A percentile compares a stretch with the other conserved stretches of the same genome.
phyloP scores from a whole-genome alignment of 1,140 invertebrate genomes.

The Lethrus apterus region DNA sequence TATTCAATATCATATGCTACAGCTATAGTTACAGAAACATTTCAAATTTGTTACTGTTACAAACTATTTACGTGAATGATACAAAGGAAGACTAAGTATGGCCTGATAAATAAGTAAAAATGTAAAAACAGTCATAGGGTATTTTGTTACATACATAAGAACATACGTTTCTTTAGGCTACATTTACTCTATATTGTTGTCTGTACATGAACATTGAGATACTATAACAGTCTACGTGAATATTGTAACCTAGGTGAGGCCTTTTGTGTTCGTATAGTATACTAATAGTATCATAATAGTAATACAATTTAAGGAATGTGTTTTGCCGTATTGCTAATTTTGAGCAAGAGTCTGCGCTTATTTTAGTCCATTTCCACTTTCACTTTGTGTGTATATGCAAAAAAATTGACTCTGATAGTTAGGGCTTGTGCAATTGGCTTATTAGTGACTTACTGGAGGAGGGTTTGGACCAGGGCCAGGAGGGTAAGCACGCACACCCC shows the following conservation, averaged over 20 bases:
- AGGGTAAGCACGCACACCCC: constrained; percentile 52
- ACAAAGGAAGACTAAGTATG: constrained; percentile 24
- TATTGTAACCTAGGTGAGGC: constrained; percentile 23
- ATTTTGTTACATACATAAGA: constrained; percentile 16
- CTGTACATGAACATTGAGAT: constrained; percentile 30
- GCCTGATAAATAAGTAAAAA: constrained; percentile 20
- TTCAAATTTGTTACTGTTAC: constrained; percentile 15
- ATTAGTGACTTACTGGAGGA: constrained; percentile 50
- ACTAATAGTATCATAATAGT: constrained; percentile 17
- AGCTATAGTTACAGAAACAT: constrained; percentile 26
- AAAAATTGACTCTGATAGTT: constrained; percentile 35
- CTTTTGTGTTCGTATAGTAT: constrained; percentile 26
- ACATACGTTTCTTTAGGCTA: constrained; percentile 8
- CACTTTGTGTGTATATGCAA: constrained; percentile 7
- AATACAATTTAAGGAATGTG: constrained; percentile 18
- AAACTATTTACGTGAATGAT: constrained; percentile 21
- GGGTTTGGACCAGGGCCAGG: constrained; percentile 42
- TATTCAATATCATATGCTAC: constrained; percentile 28
- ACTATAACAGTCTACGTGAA: constrained; percentile 21
- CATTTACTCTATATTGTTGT: constrained; percentile 7
- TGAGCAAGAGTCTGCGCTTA: constrained; percentile 32
- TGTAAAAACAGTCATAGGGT: constrained; percentile 21
- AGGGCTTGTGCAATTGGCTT: constrained; percentile 23
- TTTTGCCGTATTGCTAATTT: constrained; percentile 25
- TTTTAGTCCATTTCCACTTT: constrained; percentile 18